These are phyloP conservation scores for Sclerodermus sp. DNA, from an alignment of 2,888 invertebrate genomes.

Conservation along the genomic window DNA sequence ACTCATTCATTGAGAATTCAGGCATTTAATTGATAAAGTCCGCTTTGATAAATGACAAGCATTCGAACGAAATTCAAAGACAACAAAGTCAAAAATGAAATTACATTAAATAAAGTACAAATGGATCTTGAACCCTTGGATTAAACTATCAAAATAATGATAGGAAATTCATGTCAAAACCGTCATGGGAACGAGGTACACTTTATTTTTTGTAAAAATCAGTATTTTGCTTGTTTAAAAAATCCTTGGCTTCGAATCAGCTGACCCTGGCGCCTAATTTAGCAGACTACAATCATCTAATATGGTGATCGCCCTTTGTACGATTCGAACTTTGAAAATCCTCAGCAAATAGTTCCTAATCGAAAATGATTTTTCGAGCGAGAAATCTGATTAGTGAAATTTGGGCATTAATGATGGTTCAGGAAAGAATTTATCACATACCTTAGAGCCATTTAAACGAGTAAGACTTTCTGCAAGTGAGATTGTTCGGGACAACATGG, in stretches of 20 bases:
- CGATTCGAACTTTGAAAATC: too few relatives aligned
- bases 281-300: conserved; percentile 52
- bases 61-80: too few relatives aligned
- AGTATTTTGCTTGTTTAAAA: conserved; percentile 9
- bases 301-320: conserved; percentile 43
- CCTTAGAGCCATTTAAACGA: conserved; percentile 73
- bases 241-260: conserved; percentile 47
- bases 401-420: too few relatives aligned
- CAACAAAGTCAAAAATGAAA: too few relatives aligned
- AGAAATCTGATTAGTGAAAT: too few relatives aligned
- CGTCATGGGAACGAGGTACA: too few relatives aligned
- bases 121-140: conserved; percentile 9
- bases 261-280: conserved; percentile 56
- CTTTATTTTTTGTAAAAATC: conserved; percentile 14
- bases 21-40: too few relatives aligned
- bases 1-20: too few relatives aligned
- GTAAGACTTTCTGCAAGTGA: conserved; percentile 71
- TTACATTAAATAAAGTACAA: conserved; percentile 18
- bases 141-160: conserved; percentile 2
- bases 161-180: neutral
- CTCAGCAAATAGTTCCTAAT: too few relatives aligned
- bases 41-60: too few relatives aligned
- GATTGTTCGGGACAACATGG: conserved; percentile 74
- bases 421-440: conserved; percentile 52
- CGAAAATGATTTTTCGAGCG: too few relatives aligned